Conservation (phyloP, 1,140 invertebrate genomes). For the Drosophila micromelanica region DNA sequence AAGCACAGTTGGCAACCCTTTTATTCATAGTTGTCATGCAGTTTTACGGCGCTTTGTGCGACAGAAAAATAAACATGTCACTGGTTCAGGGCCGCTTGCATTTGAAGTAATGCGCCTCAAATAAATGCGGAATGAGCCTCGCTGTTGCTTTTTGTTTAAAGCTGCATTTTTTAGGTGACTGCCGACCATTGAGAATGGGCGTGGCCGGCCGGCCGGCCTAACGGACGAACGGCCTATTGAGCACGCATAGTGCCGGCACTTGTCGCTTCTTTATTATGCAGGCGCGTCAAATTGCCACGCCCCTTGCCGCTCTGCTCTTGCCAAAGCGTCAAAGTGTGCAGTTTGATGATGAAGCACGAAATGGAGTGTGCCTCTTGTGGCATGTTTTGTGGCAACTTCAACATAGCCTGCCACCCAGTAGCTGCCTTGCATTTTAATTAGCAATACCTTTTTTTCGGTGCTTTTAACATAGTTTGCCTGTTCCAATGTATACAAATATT, state of each 20-base stretch:
- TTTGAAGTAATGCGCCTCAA: constrained; percentile 45
- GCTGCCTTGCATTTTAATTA: constrained; percentile 77
- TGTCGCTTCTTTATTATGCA: constrained; percentile 59
- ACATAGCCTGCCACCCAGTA: constrained; percentile 32
- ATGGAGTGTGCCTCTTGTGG: constrained; percentile 10
- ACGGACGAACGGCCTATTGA: constrained; percentile 54
- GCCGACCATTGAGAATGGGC: not conserved
- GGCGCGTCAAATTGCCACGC: constrained; percentile 24
- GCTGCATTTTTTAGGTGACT: constrained; percentile 34
- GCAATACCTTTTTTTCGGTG: constrained; percentile 29
- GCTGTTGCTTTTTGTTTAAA: constrained; percentile 51
- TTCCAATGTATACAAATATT: constrained; percentile 67
- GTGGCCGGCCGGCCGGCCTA: constrained; percentile 27
- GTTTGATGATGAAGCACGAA: constrained; percentile 48
- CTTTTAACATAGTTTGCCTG: constrained; percentile 65
- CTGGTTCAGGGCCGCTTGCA: constrained; percentile 65
- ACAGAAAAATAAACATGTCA: constrained; percentile 52
- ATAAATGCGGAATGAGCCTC: constrained; percentile 31
- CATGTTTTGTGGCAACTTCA: constrained; percentile 48
- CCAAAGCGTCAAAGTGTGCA: constrained; percentile 46
- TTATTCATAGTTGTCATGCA: constrained; percentile 32
- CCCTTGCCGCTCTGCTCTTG: not conserved
- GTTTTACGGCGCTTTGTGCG: constrained; percentile 11
- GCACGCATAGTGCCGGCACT: constrained; percentile 62
- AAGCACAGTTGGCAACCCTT: constrained; percentile 10